Evolutionary conservation across 2,113 vertebrate genomes (phyloP).

Genomic region (Phaethon lepturus): DNA sequence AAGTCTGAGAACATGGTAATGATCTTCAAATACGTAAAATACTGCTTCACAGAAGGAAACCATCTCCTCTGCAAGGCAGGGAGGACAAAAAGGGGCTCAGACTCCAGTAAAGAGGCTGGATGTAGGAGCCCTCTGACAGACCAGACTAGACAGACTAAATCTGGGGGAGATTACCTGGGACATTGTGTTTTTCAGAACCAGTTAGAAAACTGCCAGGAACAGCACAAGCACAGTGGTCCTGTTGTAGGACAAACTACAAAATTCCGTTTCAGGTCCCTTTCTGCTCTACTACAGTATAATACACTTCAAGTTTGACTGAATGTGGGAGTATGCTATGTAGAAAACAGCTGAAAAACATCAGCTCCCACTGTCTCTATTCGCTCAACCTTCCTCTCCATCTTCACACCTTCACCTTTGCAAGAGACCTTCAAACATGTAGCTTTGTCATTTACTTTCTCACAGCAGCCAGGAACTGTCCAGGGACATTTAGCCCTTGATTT

Average conservation of each 20-base stretch:
- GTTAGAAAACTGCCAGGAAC: neutral
- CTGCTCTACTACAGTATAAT: neutral
- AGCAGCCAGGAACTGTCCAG: neutral
- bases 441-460: neutral
- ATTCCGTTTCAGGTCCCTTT: neutral
- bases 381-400: neutral
- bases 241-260: neutral
- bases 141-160: neutral
- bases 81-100: neutral
- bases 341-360: neutral
- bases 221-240: neutral
- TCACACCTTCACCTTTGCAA: neutral
- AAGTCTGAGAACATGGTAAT: neutral
- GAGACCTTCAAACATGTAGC: neutral
- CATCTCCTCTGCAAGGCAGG: neutral
- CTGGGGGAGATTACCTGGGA: neutral
- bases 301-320: neutral
- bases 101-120: neutral
- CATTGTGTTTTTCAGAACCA: neutral
- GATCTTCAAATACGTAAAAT: neutral
- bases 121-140: neutral
- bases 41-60: neutral
- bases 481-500: neutral
- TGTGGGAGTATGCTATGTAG: fast-evolving
- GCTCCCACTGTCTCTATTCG: neutral